Base-by-base conservation (phyloP, 2,797 vertebrate genomes). In the Gymnoscopelus braueri region DNA sequence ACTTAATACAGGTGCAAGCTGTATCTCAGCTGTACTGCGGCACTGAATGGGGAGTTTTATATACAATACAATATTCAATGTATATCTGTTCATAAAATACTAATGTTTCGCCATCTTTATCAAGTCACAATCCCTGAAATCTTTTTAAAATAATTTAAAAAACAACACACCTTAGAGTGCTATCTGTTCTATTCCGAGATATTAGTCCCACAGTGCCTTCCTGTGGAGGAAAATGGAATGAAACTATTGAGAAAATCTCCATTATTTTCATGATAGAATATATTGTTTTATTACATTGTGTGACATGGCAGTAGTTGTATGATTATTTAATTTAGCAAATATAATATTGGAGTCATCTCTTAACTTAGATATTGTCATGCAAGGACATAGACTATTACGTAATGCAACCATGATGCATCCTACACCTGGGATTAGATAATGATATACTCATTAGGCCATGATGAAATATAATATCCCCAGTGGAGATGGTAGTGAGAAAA, bases 181-280 rank as follows among this genome's bases (percentile, higher is more conserved):
- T 4, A 39, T 39, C 39, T 8, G 39, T 39, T 39, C 39, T 8
- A 39, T 39, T 8, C 2, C 1, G 26, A 39, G 59, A 77, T 6
- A 62, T 51, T 67, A 71, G 77, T 83, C 52, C 85, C 71, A 87
- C 87, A 91, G 88, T 86, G 84, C 75, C 88, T 83, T 86, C 88
- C 77, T 83, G 81, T 92, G 91, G 90, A 82, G 61, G 70, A 54
- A 79, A 35, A 29, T 56, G 66, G 79, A 83, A 85, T 63, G 69
- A 23, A 59, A 11, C 32, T 59, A 69, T 53, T 60, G 57, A 69
- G 71, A 71, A 60, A 72, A 75, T 24, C 5, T 79, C 5, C 13
- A 26, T 35, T 75, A 49, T 14, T 24, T 35, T 15, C 24, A 19
- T 62, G 35, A 77, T 69, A 12, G 47, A 74, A 19, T 19, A 13